phyloP scores from a whole-genome alignment of 2,888 invertebrate species.

The Carterocephalus palaemon region DNA sequence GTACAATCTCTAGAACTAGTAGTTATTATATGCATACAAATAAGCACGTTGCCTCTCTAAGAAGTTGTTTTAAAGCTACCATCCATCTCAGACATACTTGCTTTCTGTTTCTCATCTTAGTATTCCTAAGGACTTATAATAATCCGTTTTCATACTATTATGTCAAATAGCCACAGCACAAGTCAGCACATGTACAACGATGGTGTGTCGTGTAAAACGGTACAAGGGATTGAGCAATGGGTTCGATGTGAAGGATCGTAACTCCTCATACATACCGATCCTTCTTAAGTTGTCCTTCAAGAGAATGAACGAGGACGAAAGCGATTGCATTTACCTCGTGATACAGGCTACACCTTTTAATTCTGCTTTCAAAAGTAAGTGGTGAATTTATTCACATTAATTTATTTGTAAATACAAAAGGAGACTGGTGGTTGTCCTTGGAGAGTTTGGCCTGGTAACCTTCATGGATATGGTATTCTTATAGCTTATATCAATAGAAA shows the following conservation, averaged over 20 bases:
- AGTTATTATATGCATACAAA: too few relatives aligned
- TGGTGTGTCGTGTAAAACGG: constrained; percentile 78
- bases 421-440: too few relatives aligned
- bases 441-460: too few relatives aligned
- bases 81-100: too few relatives aligned
- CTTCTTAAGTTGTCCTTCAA: constrained; percentile 84
- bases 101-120: too few relatives aligned
- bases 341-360: constrained; percentile 85
- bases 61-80: too few relatives aligned
- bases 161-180: constrained; percentile 28
- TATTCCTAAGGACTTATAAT: too few relatives aligned
- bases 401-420: neutral
- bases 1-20: too few relatives aligned
- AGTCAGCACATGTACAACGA: constrained; percentile 38
- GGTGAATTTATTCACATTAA: neutral
- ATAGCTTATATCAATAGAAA: too few relatives aligned
- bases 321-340: constrained; percentile 80
- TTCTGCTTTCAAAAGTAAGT: constrained; percentile 87
- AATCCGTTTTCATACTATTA: constrained; percentile 31
- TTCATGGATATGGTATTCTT: too few relatives aligned
- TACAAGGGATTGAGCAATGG: constrained; percentile 81
- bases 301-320: constrained; percentile 74
- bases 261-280: constrained; percentile 84
- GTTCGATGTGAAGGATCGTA: constrained; percentile 80
- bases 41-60: too few relatives aligned